Evolutionary conservation across 1,140 invertebrate species (phyloP), one percentile per base, ranked within the genome.

Genomic region (Scylla paramamosain): DNA sequence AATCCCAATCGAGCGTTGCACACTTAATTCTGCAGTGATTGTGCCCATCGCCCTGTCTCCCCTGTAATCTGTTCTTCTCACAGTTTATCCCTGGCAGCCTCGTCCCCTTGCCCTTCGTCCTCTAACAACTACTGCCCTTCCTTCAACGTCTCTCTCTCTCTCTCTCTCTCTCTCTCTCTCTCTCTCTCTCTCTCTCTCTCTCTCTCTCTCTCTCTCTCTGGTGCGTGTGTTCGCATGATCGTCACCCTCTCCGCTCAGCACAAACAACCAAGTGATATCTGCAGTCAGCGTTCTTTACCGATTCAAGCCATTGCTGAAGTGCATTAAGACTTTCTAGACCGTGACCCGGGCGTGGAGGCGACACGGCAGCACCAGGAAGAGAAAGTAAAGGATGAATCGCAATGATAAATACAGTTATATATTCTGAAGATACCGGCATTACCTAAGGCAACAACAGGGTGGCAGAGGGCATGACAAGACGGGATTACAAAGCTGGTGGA

Each of bases 11-110:
- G 67, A 77, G 67, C 67, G 67, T 77, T 0, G n/a, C n/a, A 77
- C 67, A 77, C 67, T 77, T 77, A 77, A 77, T 77, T 77, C 67
- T 77, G 67, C 67, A 77, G 67, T 77, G 67, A 77, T 77, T 77
- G n/a, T 20, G 67, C 67, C 67, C 67, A n/a, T 77, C 67, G 67
- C 8, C n/a, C 67, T n/a, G 20, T 25, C 39, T 39, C 67, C 67
- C 67, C 67, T 77, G 67, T n/a, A 77, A 77, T 77, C 67, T 77
- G 67, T 77, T 77, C n/a, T 77, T 77, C 67, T 77, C 20, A n/a
- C 67, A 77, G 4, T 77, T 77, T 77, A 77, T 77, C 25, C 67
- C 20, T 20, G n/a, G 20, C 20, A 20, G 20, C 67, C 16, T 59
- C 52, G 52, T 77, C 67, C 67, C 67, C 67, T 77, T 39, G 39